Base-by-base conservation (phyloP, 2,888 invertebrate species). In the Eupithecia exiguata region DNA sequence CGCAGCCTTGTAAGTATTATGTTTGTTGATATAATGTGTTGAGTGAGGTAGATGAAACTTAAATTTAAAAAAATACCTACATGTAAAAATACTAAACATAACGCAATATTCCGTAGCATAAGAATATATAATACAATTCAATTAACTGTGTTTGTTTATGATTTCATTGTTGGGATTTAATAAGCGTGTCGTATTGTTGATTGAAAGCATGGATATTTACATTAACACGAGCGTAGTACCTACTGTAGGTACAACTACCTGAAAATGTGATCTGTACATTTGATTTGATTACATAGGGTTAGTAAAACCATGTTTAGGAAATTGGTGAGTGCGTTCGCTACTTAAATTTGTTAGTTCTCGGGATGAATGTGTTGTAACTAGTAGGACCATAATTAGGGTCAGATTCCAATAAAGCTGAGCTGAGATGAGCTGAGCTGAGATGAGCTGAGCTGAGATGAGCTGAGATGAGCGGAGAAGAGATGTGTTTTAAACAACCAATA, bases 241-340 rank as follows among this genome's bases (percentile, higher is more conserved):
- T 53, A 53, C 53, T 53, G 25, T 58, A 58, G 58, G 25, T 25
- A 21, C 9, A 53, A 9, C 25, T 58, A 25, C 58, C 58, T 58
- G 12, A 14, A 25, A 25, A 58, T 58, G 58, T 14, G 58, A 58
- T 58, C 49, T n/a, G 12, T 58, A 58, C 58, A 58, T 21, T n/a
- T 25, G 25, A 5, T 58, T 58, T 58, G 58, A 25, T 58, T 58
- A 25, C 58, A 14, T 58, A 58, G 58, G 25, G 18, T 14, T 40
- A 25, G 58, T 43, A 49, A 61, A 66, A 83, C 76, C 79, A 87
- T 87, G 86, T 81, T 82, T 80, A 76, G 78, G 36, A 72, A 81
- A 78, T 80, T 87, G 82, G 88, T 88, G 78, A 87, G 88, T 53
- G n/a, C 21, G 49, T 81, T 40, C 7, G 25, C 25, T 58, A 14